Base-by-base conservation (phyloP, 2,113 vertebrate species). In the Sceloporus tristichus region DNA sequence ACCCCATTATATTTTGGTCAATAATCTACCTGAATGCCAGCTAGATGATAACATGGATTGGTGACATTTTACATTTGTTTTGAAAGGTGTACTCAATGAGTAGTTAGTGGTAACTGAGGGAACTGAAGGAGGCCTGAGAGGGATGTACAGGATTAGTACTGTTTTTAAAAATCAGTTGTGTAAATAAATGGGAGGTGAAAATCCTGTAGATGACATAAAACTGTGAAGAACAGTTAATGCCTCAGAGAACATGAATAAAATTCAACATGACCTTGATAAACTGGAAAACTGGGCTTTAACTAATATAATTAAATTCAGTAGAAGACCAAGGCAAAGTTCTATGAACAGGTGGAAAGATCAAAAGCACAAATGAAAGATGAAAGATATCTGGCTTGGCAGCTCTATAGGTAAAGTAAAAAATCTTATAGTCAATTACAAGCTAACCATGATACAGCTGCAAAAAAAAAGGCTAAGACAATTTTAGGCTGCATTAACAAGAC, bases 371-470 rank as follows among this genome's bases (percentile, higher is more conserved):
- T 40, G 8, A 9, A 25, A 23, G 34, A 40, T 27, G n/a, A 34
- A 19, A 65, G 11, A 70, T 27, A 13, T 6, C 27, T 29, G 27
- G 38, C 8, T 8, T 66, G 38, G 59, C 10, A 66, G 80, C 40
- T 48, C 13, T 48, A 70, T 25, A 82, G 9, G 40, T 29, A 48
- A 48, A 1, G 40, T 27, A 70, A 48, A 4, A 66, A 48, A 70
- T 29, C 23, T 83, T 27, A 25, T 48, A 48, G 40, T 48, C 66
- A 56, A 56, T 21, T 56, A 79, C 16, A 59, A 79, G 16, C 78
- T 79, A 54, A 10, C 13, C 78, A 79, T 79, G 80, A 82, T 66
- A 21, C 56, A 38, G 56, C 54, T 80, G 79, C n/a, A 80, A 38
- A 38, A 80, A 13, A 16, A 10, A 13, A 40, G 54, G 34, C 59